Conservation (phyloP, 23 tunicate species). For the Clavelina lepadiformis region DNA sequence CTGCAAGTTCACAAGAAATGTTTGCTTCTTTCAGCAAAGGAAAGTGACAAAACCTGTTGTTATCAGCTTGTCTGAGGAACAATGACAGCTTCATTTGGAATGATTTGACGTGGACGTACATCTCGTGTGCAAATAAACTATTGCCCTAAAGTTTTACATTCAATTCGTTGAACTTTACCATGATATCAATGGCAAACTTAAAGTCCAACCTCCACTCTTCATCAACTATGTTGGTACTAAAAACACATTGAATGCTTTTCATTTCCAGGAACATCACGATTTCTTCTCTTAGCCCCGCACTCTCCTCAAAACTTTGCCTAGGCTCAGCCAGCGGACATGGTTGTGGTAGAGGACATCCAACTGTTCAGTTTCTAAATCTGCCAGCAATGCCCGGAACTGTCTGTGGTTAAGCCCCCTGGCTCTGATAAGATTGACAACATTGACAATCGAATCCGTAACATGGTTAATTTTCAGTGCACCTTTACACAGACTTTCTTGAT, state of each 20-base stretch:
- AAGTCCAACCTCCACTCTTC: slow-evolving; percentile 44
- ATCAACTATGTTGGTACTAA: slow-evolving; percentile 31
- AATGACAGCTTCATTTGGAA: slow-evolving; percentile 36
- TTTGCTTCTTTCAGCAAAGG: slow-evolving; percentile 28
- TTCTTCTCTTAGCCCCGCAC: slow-evolving; percentile 38
- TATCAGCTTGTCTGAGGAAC: slow-evolving; percentile 20
- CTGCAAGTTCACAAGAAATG: slow-evolving; percentile 19
- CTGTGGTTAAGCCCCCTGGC: slow-evolving; percentile 28
- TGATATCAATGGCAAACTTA: slow-evolving; percentile 33
- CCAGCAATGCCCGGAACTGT: slow-evolving; percentile 17
- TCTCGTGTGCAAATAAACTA: slow-evolving; percentile 30
- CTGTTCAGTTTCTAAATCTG: slow-evolving; percentile 21
- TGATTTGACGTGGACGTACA: slow-evolving; percentile 25
- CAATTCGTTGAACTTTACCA: slow-evolving; percentile 27
- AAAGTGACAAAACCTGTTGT: slow-evolving; percentile 24
- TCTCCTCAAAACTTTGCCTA: slow-evolving; percentile 24
- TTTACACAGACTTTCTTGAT: neutral
- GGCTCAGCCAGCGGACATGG: slow-evolving; percentile 32
- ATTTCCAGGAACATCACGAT: slow-evolving; percentile 39
- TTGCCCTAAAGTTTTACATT: slow-evolving; percentile 40
- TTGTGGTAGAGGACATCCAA: slow-evolving; percentile 22
- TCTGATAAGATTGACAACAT: slow-evolving; percentile 33
- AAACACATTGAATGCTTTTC: slow-evolving; percentile 33
- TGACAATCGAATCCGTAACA: slow-evolving; percentile 10
- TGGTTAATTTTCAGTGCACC: slow-evolving; percentile 1